These are phyloP conservation scores for Brachionus manjavacas DNA, from an alignment of 1,140 invertebrate genomes.

Conservation along the genomic window DNA sequence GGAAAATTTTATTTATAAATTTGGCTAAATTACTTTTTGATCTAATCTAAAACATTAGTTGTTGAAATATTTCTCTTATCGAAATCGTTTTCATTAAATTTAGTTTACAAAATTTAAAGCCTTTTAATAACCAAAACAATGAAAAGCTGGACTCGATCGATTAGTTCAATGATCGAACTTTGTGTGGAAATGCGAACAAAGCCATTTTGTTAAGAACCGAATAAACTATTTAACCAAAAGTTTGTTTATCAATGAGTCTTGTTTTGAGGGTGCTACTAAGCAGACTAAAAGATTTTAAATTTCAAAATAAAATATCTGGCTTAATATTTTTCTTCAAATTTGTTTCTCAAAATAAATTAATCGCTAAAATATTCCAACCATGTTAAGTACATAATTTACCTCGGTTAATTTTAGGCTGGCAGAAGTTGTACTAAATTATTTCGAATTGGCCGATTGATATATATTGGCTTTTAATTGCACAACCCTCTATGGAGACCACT, in stretches of 20 bases:
- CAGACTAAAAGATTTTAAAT: background rate
- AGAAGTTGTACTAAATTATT: background rate
- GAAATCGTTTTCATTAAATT: background rate
- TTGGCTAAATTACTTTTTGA: background rate
- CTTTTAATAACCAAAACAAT: background rate
- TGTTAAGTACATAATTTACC: background rate
- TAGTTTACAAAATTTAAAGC: background rate
- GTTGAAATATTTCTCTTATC: background rate
- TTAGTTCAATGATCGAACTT: background rate
- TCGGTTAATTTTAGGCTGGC: background rate
- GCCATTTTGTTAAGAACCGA: background rate
- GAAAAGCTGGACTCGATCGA: background rate
- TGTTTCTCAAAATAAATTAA: background rate
- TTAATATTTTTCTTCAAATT: background rate
- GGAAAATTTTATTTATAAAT: background rate
- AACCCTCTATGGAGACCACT: background rate
- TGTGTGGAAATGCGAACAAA: no score
- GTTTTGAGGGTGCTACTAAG: background rate
- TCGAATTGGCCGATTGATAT: background rate
- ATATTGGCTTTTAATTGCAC: background rate
- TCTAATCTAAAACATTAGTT: background rate
- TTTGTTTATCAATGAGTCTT: background rate
- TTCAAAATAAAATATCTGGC: background rate
- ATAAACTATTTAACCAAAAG: background rate
- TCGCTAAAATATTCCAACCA: background rate